phyloP scores from a whole-genome alignment of 1,140 invertebrate genomes.

The Ooceraea biroi region DNA sequence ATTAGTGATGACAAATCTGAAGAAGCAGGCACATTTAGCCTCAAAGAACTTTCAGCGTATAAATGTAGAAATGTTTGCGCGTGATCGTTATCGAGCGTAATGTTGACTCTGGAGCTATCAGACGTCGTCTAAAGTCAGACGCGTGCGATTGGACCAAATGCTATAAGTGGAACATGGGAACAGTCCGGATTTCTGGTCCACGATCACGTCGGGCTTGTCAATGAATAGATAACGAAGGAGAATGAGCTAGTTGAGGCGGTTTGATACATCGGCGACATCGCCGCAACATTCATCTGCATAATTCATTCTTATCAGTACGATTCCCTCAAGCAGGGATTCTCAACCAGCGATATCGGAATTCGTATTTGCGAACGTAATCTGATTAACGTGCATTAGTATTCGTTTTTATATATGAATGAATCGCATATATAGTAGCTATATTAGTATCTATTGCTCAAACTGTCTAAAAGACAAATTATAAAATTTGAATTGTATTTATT shows the following conservation, averaged over 20 bases:
- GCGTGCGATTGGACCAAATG: conserved; percentile 78
- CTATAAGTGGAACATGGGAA: conserved; percentile 84
- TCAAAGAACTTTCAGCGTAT: conserved; percentile 29
- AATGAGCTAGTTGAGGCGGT: conserved; percentile 84
- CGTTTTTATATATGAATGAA: not conserved
- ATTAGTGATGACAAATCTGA: conserved; percentile 49
- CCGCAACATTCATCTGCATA: conserved; percentile 85
- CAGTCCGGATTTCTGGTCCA: conserved; percentile 84
- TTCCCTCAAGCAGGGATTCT: conserved; percentile 81
- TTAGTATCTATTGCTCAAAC: not conserved
- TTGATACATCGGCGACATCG: conserved; percentile 85
- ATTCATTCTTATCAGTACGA: conserved; percentile 84
- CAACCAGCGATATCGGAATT: conserved; percentile 66
- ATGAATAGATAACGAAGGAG: conserved; percentile 85
- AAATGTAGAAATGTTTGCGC: conserved; percentile 66
- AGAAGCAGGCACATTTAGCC: conserved; percentile 12
- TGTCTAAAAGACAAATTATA: not conserved
- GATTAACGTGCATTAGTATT: not conserved
- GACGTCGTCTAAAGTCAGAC: conserved; percentile 76
- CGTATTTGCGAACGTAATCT: not conserved
- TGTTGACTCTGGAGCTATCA: conserved; percentile 73
- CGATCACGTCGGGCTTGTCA: conserved; percentile 83
- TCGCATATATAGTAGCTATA: not conserved
- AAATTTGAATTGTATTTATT: not conserved
- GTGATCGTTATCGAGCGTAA: conserved; percentile 58